Evolutionary conservation across 2,113 vertebrate species (phyloP), one percentile per base, ranked within the genome.

Genomic region (Anseranas semipalmata): DNA sequence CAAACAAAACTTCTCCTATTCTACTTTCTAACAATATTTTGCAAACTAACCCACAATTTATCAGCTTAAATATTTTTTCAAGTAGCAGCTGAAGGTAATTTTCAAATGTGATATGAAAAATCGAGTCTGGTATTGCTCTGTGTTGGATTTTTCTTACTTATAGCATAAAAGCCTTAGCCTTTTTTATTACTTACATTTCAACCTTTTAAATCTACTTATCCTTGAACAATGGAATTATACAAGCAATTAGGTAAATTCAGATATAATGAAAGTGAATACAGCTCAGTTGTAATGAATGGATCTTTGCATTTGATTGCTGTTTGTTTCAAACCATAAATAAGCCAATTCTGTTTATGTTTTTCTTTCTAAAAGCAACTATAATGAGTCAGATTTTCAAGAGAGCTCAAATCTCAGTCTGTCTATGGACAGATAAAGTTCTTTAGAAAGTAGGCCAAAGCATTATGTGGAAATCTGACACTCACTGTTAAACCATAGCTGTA

Each of bases 371-470:
- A 74, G 6, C 6, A 73, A 33, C 35, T 3, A 9, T 56, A 74
- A 32, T 77, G 15, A 63, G 43, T 56, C 46, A 84, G 72, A 71
- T 77, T 94, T 85, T 86, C 68, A 81, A 80, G 52, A 65, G 22
- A 74, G 32, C 67, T 86, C 72, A 88, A 74, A 91, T 71, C 50
- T 83, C 25, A 59, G 62, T 67, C 27, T 50, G 55, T 71, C 32
- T 81, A 14, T 48, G 65, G 25, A 17, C 41, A 75, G 92, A 90
- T 93, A 74, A 84, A 86, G 28, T 88, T 74, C 75, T 96, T 95
- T 55, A 77, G 43, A 87, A 96, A 93, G 67, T 63, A 95, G 91
- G 87, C 75, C 71, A 96, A 89, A 89, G 62, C 45, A 91, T 96
- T 85, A 76, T 59, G 45, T 62, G 50, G 45, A 94, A 91, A 94